A percentile compares a stretch with the other conserved stretches of the same genome.
These are phyloP conservation scores for Monoplex corrugatus DNA, from an alignment of 2,888 invertebrate species.

Conservation along the genomic window DNA sequence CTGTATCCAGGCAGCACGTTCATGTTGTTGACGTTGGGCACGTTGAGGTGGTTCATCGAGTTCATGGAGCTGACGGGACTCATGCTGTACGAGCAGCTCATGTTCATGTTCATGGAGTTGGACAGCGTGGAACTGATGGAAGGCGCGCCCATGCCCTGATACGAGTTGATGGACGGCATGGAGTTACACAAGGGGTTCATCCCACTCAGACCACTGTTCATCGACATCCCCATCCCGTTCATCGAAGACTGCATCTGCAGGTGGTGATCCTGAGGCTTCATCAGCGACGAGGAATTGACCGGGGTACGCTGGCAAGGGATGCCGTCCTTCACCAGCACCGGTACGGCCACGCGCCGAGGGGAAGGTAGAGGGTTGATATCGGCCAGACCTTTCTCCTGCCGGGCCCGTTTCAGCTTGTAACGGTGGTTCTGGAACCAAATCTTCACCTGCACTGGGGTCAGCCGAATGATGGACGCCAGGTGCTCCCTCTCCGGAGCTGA, in stretches of 20 bases:
- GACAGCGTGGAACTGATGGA: slow-evolving; percentile 65
- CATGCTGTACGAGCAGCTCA: slow-evolving; percentile 76
- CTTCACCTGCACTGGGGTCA: slow-evolving; percentile 97
- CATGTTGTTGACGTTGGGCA: slow-evolving; percentile 76
- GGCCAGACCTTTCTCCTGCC: slow-evolving; percentile 92
- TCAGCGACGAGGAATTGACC: slow-evolving; percentile 68
- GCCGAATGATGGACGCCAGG: slow-evolving; percentile 95
- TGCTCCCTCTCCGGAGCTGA: slow-evolving; percentile 98
- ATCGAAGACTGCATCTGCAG: slow-evolving; percentile 49
- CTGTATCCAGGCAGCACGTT: slow-evolving; percentile 78
- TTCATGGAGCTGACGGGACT: slow-evolving; percentile 72
- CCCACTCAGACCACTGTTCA: slow-evolving; percentile 63
- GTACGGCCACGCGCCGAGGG: slow-evolving; percentile 95
- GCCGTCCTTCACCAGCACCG: slow-evolving; percentile 97
- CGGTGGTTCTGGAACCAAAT: slow-evolving; percentile 99
- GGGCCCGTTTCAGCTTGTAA: slow-evolving; percentile 99
- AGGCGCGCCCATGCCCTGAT: slow-evolving; percentile 64
- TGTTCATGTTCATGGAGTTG: slow-evolving; percentile 72
- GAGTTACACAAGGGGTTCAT: slow-evolving; percentile 67
- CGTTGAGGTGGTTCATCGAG: slow-evolving; percentile 73
- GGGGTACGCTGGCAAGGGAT: slow-evolving; percentile 88
- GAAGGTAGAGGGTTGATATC: slow-evolving; percentile 84
- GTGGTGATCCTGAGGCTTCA: slow-evolving; percentile 70
- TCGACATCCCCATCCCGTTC: slow-evolving; percentile 54
- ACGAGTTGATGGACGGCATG: slow-evolving; percentile 64